phyloP scores from a whole-genome alignment of 92 coral and sea anemone species.

The Epizoanthus rinbou region DNA sequence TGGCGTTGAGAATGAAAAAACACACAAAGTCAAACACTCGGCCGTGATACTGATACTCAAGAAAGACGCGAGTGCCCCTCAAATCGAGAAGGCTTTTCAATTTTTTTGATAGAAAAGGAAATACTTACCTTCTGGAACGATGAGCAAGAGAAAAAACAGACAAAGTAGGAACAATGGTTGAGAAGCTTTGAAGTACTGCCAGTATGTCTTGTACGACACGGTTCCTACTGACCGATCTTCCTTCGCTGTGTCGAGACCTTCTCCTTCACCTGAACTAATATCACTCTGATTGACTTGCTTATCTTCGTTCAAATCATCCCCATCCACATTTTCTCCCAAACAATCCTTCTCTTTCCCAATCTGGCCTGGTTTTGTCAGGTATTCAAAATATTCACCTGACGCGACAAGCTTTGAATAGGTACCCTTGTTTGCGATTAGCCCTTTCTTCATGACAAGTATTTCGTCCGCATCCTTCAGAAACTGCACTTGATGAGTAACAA shows the following conservation, averaged over 20 bases:
- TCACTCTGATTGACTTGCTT: too few species aligned
- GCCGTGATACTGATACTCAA: too few species aligned
- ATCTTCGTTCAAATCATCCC: background rate
- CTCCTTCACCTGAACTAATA: background rate
- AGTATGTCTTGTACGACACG: constrained; percentile 19
- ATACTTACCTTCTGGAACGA: constrained; percentile 19
- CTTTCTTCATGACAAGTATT: constrained; percentile 46
- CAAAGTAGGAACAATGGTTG: constrained; percentile 4
- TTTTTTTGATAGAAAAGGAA: background rate
- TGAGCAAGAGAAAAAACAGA: background rate
- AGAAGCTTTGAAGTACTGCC: constrained; percentile 3
- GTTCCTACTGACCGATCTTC: constrained; percentile 20
- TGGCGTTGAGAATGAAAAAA: too few species aligned
- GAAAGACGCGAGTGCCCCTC: background rate
- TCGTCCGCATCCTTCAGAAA: constrained; percentile 46
- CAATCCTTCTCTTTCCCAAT: background rate
- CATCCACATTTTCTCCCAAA: background rate
- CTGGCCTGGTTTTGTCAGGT: background rate
- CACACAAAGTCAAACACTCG: too few species aligned
- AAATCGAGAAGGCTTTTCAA: background rate
- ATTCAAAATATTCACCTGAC: constrained; percentile 22
- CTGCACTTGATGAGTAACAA: constrained; percentile 57
- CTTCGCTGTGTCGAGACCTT: constrained; percentile 3
- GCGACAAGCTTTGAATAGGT: constrained; percentile 8
- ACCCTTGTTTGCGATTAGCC: constrained; percentile 14